Conservation (phyloP, 2,797 vertebrate species). For the Etheostoma perlongum region DNA sequence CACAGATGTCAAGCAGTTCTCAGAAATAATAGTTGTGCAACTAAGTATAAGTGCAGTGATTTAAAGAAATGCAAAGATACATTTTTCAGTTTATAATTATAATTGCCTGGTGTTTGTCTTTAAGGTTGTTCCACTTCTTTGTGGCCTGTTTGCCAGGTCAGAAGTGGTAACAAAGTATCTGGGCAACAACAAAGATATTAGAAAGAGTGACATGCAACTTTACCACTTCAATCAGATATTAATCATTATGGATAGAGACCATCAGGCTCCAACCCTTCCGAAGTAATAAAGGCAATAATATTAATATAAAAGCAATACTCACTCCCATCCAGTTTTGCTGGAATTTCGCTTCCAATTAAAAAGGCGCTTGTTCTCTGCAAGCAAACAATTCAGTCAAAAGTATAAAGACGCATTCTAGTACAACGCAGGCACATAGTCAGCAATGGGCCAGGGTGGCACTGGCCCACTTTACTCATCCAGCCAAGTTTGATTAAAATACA, state of each 20-base stretch:
- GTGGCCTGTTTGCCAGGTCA: too few relatives aligned
- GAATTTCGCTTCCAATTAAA: neutral
- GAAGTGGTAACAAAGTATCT: conserved; percentile 11
- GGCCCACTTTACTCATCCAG: too few relatives aligned
- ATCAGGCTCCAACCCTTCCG: conserved; percentile 3
- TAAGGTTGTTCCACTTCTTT: too few relatives aligned
- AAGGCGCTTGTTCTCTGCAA: neutral
- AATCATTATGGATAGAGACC: conserved; percentile 1
- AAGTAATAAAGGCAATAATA: conserved; percentile 11
- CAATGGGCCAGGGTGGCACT: too few relatives aligned
- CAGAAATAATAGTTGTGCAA: too few relatives aligned
- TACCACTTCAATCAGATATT: conserved; percentile 14
- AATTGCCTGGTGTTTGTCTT: too few relatives aligned
- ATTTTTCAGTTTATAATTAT: too few relatives aligned
- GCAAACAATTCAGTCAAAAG: neutral
- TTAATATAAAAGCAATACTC: conserved; percentile 20
- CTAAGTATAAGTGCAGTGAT: too few relatives aligned
- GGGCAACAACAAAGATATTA: conserved; percentile 18
- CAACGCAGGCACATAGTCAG: too few relatives aligned
- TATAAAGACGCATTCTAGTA: neutral
- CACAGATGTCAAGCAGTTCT: too few relatives aligned
- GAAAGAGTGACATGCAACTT: neutral
- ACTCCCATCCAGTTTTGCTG: conserved; percentile 14
- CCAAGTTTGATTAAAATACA: too few relatives aligned
- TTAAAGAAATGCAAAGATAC: too few relatives aligned